phyloP scores from a whole-genome alignment of 2,888 invertebrate genomes.

The Hylaea fasciaria region DNA sequence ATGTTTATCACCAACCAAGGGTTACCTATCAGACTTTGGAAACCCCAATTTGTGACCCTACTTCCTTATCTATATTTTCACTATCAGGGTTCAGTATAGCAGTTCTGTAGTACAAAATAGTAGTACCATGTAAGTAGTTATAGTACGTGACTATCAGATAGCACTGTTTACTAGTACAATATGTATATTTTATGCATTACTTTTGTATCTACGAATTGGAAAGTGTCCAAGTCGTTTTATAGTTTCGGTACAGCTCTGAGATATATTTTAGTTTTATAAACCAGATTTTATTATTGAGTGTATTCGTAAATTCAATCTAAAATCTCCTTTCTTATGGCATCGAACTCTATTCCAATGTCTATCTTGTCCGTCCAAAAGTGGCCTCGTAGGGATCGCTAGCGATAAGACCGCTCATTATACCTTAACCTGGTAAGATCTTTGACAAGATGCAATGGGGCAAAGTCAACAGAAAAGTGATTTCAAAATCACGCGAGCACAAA shows the following conservation, averaged over 20 bases:
- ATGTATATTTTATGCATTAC: conserved; percentile 32
- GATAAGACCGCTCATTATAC: too few relatives aligned
- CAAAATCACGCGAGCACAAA: not conserved
- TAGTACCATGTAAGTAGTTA: not conserved
- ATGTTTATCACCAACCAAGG: not conserved
- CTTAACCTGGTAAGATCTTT: too few relatives aligned
- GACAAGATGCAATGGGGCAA: too few relatives aligned
- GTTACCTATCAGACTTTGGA: not conserved
- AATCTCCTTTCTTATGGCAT: too few relatives aligned
- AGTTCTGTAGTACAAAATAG: too few relatives aligned
- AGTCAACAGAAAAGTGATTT: not conserved
- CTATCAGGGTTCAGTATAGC: not conserved
- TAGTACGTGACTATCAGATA: conserved; percentile 9
- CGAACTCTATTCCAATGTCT: too few relatives aligned
- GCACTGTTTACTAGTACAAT: conserved; percentile 6
- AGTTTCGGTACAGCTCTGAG: not conserved
- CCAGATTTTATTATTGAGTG: not conserved
- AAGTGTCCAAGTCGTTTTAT: conserved; percentile 19
- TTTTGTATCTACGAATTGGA: conserved; percentile 24
- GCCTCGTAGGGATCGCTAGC: too few relatives aligned
- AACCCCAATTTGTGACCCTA: not conserved
- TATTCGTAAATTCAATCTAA: too few relatives aligned
- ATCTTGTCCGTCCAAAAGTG: too few relatives aligned
- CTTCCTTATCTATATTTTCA: conserved; percentile 7
- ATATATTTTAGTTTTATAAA: conserved; percentile 11